Evolutionary conservation across 2,797 vertebrate species (phyloP).

Genomic region (Onychomys arenicola): DNA sequence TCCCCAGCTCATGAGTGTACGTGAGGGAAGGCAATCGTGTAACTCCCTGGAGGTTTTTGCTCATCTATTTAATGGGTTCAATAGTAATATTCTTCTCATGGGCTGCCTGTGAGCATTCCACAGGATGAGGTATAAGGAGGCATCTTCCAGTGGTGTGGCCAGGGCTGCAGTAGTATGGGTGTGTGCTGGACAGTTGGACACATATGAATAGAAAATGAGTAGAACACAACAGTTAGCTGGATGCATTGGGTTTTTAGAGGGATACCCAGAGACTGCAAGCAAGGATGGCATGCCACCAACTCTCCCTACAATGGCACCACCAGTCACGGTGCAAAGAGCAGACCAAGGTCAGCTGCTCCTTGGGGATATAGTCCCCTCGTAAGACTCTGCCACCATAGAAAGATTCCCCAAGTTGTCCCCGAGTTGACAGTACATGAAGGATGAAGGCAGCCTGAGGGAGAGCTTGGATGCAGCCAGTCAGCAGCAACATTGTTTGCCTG

Average conservation of each 20-base stretch:
- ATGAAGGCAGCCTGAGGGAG: not conserved
- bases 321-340: not conserved
- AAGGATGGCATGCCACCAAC: not conserved
- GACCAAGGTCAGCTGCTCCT: not conserved
- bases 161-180: not conserved
- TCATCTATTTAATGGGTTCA: slow-evolving; percentile 3
- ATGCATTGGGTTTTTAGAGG: not conserved
- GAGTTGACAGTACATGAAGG: not conserved
- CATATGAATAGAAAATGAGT: not conserved
- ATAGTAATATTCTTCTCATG: not conserved
- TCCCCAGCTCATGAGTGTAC: not conserved
- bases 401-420: not conserved
- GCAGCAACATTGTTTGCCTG: not conserved
- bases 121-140: not conserved
- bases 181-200: no score
- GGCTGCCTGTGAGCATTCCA: not conserved
- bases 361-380: fast-evolving
- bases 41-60: not conserved
- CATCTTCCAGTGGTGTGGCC: not conserved
- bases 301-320: fast-evolving
- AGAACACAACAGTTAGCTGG: not conserved
- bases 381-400: not conserved
- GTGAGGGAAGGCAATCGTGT: fast-evolving
- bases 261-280: not conserved
- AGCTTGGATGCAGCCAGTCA: not conserved